Percentiles rank a stretch among this genome's conserved stretches.
Conservation (phyloP, 2,797 vertebrate genomes). For the Lepilemur ruficaudatus region DNA sequence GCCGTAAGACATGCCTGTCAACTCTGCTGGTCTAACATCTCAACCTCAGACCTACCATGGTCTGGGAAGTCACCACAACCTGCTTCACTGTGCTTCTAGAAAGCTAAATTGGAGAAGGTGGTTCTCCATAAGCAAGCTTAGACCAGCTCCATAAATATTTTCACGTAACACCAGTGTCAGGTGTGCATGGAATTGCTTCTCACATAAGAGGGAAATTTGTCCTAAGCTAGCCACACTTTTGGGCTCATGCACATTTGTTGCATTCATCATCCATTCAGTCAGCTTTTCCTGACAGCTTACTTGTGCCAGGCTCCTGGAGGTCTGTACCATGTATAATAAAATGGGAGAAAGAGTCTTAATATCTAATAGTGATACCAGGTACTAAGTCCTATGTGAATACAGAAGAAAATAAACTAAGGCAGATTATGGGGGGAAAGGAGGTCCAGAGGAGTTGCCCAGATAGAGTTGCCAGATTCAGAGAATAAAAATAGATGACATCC, state of each 20-base stretch:
- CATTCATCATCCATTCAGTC: background rate
- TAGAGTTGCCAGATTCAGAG: background rate
- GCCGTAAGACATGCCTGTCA: conserved; percentile 3
- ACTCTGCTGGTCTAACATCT: background rate
- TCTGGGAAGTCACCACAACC: background rate
- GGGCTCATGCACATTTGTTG: background rate
- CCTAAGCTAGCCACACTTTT: background rate
- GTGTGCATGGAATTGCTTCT: background rate
- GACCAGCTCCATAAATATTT: background rate
- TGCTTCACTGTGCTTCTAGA: conserved; percentile 34
- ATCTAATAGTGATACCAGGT: background rate
- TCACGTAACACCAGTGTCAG: background rate
- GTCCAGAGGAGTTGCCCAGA: background rate
- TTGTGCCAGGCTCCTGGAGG: background rate
- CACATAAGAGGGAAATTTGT: background rate
- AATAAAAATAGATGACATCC: background rate
- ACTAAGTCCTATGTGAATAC: background rate
- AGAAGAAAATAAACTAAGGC: background rate
- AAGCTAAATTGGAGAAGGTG: conserved; percentile 10
- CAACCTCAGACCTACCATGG: background rate
- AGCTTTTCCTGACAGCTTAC: background rate
- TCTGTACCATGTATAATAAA: background rate
- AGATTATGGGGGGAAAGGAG: background rate
- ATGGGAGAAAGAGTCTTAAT: background rate
- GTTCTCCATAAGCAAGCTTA: conserved; percentile 39